These are phyloP conservation scores for Macrobrachium rosenbergii DNA, from an alignment of 1,140 invertebrate species.

Conservation along the genomic window DNA sequence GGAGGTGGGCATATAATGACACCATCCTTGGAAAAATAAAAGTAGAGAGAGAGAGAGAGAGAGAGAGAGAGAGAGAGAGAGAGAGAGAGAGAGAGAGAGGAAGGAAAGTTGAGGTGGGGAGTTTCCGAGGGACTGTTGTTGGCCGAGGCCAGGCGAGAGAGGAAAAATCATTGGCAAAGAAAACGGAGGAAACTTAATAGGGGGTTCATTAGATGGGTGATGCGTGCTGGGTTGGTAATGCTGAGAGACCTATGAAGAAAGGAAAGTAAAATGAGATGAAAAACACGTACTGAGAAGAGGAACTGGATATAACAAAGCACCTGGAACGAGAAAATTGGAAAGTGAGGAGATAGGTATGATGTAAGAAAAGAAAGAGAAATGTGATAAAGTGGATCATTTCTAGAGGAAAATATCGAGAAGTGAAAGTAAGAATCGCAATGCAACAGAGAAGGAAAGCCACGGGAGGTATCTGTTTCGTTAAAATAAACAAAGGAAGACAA, in stretches of 20 bases:
- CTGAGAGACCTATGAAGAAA: neutral
- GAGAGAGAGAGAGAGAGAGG: neutral
- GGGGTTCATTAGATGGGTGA: neutral
- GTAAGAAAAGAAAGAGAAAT: no score
- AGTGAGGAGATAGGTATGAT: no score
- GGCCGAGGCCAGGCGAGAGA: neutral
- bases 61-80: neutral
- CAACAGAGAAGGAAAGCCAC: no score
- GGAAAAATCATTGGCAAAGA: neutral
- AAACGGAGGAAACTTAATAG: neutral
- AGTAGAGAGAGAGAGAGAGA: neutral
- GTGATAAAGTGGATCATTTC: no score
- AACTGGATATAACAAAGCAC: neutral
- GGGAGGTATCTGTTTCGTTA: no score
- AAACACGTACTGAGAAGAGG: neutral
- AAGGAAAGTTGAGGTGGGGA: neutral
- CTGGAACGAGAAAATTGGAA: conserved; percentile 5
- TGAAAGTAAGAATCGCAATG: no score
- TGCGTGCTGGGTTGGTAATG: neutral
- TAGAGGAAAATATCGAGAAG: no score
- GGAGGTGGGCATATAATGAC: no score
- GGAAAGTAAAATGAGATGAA: neutral
- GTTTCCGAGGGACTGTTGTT: neutral
- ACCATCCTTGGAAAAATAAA: no score
- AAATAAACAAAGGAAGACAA: no score